A percentile compares a stretch with the other conserved stretches of the same genome.
These are phyloP conservation scores for Lepidonotus clava DNA, from an alignment of 2,888 invertebrate genomes.

Conservation along the genomic window DNA sequence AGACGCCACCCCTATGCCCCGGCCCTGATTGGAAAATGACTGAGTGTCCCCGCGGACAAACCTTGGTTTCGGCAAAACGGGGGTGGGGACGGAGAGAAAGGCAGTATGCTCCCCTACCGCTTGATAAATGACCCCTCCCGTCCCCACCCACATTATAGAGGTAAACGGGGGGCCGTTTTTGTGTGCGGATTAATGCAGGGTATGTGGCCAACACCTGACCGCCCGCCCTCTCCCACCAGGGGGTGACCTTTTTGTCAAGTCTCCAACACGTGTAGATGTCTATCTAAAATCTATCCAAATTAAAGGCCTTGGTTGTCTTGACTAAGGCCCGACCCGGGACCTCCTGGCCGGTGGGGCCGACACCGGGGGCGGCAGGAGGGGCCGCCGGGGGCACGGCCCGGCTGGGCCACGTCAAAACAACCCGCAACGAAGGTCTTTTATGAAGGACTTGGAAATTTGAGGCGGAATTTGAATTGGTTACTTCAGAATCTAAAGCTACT, in stretches of 20 bases:
- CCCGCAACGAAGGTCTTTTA: too few relatives aligned
- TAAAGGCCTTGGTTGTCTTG: background rate
- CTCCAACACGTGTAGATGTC: background rate
- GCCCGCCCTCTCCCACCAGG: background rate
- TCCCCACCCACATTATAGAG: background rate
- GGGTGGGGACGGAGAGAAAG: background rate
- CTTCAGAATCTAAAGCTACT: too few relatives aligned
- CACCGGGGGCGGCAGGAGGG: background rate
- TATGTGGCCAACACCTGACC: too few relatives aligned
- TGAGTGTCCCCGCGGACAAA: background rate
- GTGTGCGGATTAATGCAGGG: too few relatives aligned
- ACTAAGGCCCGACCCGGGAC: background rate
- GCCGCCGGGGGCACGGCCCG: too few relatives aligned
- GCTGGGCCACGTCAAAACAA: too few relatives aligned
- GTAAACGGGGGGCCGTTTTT: too few relatives aligned
- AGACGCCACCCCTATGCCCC: background rate
- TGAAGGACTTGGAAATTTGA: too few relatives aligned
- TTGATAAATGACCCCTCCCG: background rate
- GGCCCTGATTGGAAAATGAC: background rate
- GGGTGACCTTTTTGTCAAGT: background rate
- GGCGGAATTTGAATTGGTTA: too few relatives aligned
- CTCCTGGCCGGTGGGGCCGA: background rate
- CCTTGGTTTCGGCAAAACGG: too few relatives aligned
- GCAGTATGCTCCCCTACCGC: background rate
- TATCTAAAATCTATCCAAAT: constrained; percentile 20